These are phyloP conservation scores for Charaxes varanes DNA, from an alignment of 1,140 invertebrate species.

Conservation along the genomic window DNA sequence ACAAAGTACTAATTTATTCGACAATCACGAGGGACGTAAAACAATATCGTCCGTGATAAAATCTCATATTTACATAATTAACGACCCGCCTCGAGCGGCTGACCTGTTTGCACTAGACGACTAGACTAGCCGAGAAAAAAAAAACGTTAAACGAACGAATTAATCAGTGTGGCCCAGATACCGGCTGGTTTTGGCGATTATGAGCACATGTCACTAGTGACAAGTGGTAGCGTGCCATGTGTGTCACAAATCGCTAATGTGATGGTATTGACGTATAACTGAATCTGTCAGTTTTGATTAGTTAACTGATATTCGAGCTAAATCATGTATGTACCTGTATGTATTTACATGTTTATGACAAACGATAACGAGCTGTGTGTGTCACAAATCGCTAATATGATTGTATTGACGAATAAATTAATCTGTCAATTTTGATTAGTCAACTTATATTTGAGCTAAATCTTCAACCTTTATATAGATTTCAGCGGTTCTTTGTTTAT, in stretches of 20 bases:
- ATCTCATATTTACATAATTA: constrained; percentile 34
- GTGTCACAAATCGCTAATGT: not conserved
- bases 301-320: too few species aligned
- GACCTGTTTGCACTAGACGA: constrained; percentile 34
- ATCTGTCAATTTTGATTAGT: too few species aligned
- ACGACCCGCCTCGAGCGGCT: constrained; percentile 26
- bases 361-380: not conserved
- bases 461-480: too few species aligned
- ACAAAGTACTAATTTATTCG: too few species aligned
- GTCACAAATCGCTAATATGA: not conserved
- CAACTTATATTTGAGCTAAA: too few species aligned
- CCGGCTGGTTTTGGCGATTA: constrained; percentile 51
- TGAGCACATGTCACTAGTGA: too few species aligned
- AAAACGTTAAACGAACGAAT: constrained; percentile 40
- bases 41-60: constrained; percentile 20
- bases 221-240: not conserved
- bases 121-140: constrained; percentile 30
- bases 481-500: too few species aligned
- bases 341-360: too few species aligned
- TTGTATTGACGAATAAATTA: too few species aligned
- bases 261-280: too few species aligned
- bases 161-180: constrained; percentile 46
- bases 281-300: too few species aligned
- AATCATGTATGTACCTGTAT: too few species aligned
- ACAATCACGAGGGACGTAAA: constrained; percentile 2